Evolutionary conservation across 2,888 invertebrate genomes (phyloP), one percentile per base, ranked within the genome.

Genomic region (Ectemnius cavifrons): DNA sequence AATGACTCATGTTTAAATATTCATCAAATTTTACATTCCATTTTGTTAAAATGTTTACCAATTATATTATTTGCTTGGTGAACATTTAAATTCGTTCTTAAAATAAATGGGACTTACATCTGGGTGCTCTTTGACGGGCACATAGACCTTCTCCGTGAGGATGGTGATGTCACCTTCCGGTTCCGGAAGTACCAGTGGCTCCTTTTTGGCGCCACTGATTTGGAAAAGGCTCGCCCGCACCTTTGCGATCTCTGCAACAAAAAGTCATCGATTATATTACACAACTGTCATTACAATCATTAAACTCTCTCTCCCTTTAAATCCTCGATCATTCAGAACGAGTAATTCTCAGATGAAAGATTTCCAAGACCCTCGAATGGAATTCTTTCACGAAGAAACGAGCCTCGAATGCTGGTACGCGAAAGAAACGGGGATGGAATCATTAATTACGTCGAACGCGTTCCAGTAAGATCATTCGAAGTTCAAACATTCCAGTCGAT

Each of bases 51-150:
- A 20, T 20, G 20, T 20, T 20, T 20, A 20, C 2, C 1, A 20
- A 20, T 20, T 23, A 23, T 23, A 23, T 23, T 23, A 23, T 23
- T 23, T 23, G 23, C 23, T 3, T 3, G 23, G 23, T 23, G 3
- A 23, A 23, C 1, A 16, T 4, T 16, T 28, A n/a, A 58, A 4
- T n/a, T 23, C 3, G 23, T 23, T 23, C 0, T 23, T 23, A 2
- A 58, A 2, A 8, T 2, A 6, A 37, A 11, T 47, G n/a, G 56
- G 13, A 97, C 98, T 98, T 93, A 99, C 99, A 93, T 99, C 99
- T 94, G 99, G 99, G 93, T 99, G 98, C 92, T 99, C 99, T 94
- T 99, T 99, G 89, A 98, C 98, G 91, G 99, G 99, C 91, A 99
- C 99, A 93, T 98, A 99, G 90, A 99, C 97, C 95, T 99, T 99